Evolutionary conservation across 1,140 invertebrate species (phyloP), one percentile per base, ranked within the genome.

Genomic region (Trachelipus rathkii): DNA sequence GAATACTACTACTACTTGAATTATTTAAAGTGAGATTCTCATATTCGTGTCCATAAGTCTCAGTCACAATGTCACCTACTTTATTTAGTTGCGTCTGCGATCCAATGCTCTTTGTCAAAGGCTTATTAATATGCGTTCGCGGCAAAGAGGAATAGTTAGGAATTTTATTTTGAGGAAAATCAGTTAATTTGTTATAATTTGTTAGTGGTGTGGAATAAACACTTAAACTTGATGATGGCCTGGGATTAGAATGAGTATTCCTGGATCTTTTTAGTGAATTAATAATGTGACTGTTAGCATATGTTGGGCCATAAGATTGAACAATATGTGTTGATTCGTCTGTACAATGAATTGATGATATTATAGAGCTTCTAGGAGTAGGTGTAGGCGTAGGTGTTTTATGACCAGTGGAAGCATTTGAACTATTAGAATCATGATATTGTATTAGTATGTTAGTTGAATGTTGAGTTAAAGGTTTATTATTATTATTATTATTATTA

Each of bases 361-460:
- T 78, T 9, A 81, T 75, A 13, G 79, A 81, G 43, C 77, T 81
- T 69, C 79, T 74, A 10, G 79, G 79, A 23, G 60, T 44, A 53
- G 79, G 79, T 19, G 73, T n/a, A 21, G 79, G n/a, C n/a, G n/a
- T n/a, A n/a, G n/a, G 73, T 2, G 77, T 33, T 74, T 50, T 15
- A 24, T 70, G 23, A 5, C 33, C 43, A 24, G 71, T 50, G 15
- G 45, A 46, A 45, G 33, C 21, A 66, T n/a, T n/a, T 10, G 45
- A 15, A 72, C 21, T 75, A n/a, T n/a, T 66, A 11, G 33, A 73
- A 67, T 80, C 74, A 53, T 78, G 74, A 53, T 81, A 78, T 44
- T 77, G 77, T 50, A 81, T 81, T 15, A 81, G 73, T 68, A 81
- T 81, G 71, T 78, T 81, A 72, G 79, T 81, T 67, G 77, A 81